phyloP scores from a whole-genome alignment of 2,888 invertebrate species.

The Lutraria lutraria region DNA sequence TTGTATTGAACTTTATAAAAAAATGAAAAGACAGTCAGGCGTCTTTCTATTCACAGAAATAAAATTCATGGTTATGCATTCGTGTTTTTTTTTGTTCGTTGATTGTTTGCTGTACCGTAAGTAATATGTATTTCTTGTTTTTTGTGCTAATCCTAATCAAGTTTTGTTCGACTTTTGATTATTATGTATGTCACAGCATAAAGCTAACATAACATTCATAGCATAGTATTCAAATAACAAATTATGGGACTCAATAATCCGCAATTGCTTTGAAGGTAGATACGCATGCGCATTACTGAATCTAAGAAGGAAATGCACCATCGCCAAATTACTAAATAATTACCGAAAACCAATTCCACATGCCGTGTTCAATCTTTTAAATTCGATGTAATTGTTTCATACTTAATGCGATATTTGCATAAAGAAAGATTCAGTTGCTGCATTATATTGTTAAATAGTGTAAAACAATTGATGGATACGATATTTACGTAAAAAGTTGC shows the following conservation, averaged over 20 bases:
- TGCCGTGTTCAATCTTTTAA: conserved; percentile 13
- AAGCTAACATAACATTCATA: too few species aligned
- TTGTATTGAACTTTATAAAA: background rate
- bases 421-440: background rate
- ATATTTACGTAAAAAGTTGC: background rate
- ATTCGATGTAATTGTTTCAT: background rate
- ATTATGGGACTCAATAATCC: background rate
- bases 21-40: background rate
- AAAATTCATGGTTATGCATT: background rate
- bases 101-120: background rate
- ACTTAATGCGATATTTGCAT: background rate
- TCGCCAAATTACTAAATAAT: background rate
- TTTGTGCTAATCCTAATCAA: background rate
- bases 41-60: background rate
- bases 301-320: background rate
- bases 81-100: background rate
- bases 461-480: background rate
- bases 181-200: background rate
- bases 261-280: background rate
- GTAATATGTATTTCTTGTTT: background rate
- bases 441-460: background rate
- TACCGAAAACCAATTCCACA: background rate
- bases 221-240: background rate
- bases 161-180: background rate
- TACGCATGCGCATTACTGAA: background rate